Evolutionary conservation across 2,797 vertebrate genomes (phyloP).

Genomic region (Falco naumanni): DNA sequence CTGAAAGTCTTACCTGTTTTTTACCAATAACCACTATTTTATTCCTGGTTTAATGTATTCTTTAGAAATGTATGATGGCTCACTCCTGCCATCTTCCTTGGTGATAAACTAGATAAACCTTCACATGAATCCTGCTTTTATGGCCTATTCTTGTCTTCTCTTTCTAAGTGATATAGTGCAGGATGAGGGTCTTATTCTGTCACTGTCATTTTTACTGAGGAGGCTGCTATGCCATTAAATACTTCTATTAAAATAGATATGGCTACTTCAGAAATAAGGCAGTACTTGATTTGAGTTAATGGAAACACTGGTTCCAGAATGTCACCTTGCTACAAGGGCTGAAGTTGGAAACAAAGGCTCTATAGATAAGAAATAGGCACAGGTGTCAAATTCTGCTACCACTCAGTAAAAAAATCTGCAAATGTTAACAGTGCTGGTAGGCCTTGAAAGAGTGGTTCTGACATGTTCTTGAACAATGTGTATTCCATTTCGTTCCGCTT

Average conservation of each 20-base stretch:
- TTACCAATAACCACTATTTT: conserved; percentile 1
- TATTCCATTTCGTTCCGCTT: fast-evolving
- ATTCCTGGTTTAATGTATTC: not conserved
- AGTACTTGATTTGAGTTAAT: not conserved
- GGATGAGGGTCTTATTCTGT: conserved; percentile 31
- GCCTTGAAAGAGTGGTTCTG: not conserved
- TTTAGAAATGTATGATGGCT: conserved; percentile 20
- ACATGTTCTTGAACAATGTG: not conserved
- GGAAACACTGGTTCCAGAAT: not conserved
- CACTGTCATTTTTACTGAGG: conserved; percentile 38
- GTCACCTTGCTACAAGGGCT: not conserved
- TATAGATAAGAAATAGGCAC: not conserved
- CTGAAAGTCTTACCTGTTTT: not conserved
- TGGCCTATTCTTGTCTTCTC: conserved; percentile 41
- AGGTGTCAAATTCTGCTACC: not conserved
- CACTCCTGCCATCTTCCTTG: conserved; percentile 10
- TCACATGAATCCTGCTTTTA: conserved; percentile 65
- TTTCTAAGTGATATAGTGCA: conserved; percentile 39
- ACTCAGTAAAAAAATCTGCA: not conserved
- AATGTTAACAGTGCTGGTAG: not conserved
- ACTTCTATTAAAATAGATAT: conserved; percentile 26
- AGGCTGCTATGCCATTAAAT: conserved; percentile 15
- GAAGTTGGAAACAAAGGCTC: not conserved
- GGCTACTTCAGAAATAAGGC: not conserved
- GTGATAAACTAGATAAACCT: conserved; percentile 59